phyloP scores from a whole-genome alignment of 1,140 invertebrate genomes.

The Rhopalosiphum maidis region DNA sequence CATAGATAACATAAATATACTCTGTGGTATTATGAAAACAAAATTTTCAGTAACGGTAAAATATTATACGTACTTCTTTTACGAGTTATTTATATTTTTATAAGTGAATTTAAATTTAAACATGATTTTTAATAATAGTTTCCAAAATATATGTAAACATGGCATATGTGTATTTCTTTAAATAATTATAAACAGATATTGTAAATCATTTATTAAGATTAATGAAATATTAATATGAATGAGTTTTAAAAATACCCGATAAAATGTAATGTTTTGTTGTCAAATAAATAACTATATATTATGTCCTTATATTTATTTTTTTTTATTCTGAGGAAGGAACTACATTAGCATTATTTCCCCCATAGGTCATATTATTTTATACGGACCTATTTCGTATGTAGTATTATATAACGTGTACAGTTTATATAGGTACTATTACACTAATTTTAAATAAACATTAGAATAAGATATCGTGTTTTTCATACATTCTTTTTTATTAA shows the following conservation, averaged over 20 bases:
- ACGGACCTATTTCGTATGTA: neutral
- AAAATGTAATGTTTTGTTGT: neutral
- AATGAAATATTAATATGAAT: neutral
- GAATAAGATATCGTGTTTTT: neutral
- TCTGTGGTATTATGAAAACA: neutral
- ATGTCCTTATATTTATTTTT: neutral
- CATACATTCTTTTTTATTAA: neutral
- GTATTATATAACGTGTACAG: neutral
- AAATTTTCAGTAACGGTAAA: neutral
- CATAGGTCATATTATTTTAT: neutral
- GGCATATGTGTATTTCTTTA: neutral
- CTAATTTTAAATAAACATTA: slow-evolving; percentile 2
- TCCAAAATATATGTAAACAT: neutral
- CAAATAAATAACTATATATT: neutral
- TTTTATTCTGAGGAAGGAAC: neutral
- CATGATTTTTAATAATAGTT: neutral
- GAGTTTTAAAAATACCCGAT: neutral
- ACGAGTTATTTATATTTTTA: neutral
- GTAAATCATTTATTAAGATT: neutral
- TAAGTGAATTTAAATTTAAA: neutral
- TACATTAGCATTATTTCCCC: neutral
- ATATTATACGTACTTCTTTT: neutral
- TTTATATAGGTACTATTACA: neutral
- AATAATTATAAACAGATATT: neutral
- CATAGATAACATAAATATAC: no score